Conservation (phyloP, 2,888 invertebrate species). For the Phrixothrix hirtus region DNA sequence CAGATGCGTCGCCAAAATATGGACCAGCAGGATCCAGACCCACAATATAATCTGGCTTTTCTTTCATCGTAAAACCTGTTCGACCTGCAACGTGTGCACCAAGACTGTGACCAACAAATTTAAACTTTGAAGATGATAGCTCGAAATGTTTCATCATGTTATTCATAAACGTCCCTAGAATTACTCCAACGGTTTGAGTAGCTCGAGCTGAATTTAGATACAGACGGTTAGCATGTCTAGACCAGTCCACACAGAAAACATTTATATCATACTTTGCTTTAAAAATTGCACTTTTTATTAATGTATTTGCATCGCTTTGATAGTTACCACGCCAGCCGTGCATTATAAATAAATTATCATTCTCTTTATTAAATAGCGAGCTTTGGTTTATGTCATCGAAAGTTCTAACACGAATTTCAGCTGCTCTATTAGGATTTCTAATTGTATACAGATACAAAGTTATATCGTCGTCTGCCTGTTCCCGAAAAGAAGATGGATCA, state of each 20-base stretch:
- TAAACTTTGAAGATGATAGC: slow-evolving; percentile 11
- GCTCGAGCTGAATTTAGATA: slow-evolving; percentile 21
- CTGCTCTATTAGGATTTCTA: too few species aligned
- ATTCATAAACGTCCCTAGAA: slow-evolving; percentile 26
- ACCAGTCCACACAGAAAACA: slow-evolving; percentile 28
- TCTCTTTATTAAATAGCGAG: slow-evolving; percentile 10
- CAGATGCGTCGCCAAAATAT: slow-evolving; percentile 14
- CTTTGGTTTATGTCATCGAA: too few species aligned
- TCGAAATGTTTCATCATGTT: slow-evolving; percentile 18
- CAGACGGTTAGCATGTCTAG: slow-evolving; percentile 1
- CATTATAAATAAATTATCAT: slow-evolving; percentile 21
- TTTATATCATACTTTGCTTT: slow-evolving; percentile 15
- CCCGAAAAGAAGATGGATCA: too few species aligned
- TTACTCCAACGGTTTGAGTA: slow-evolving; percentile 26
- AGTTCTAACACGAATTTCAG: too few species aligned
- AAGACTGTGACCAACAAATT: slow-evolving; percentile 31
- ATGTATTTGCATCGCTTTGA: slow-evolving; percentile 8
- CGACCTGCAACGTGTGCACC: slow-evolving; percentile 34
- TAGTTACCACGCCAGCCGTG: slow-evolving; percentile 28
- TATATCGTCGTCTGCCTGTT: too few species aligned
- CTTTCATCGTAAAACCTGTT: slow-evolving; percentile 24
- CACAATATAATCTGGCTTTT: slow-evolving; percentile 27
- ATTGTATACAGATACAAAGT: slow-evolving; percentile 9
- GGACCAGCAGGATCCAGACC: slow-evolving; percentile 34
- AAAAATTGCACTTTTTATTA: slow-evolving; percentile 13